Evolutionary conservation across 2,113 vertebrate genomes (phyloP), one percentile per base, ranked within the genome.

Genomic region (Phylloscopus whistleri): DNA sequence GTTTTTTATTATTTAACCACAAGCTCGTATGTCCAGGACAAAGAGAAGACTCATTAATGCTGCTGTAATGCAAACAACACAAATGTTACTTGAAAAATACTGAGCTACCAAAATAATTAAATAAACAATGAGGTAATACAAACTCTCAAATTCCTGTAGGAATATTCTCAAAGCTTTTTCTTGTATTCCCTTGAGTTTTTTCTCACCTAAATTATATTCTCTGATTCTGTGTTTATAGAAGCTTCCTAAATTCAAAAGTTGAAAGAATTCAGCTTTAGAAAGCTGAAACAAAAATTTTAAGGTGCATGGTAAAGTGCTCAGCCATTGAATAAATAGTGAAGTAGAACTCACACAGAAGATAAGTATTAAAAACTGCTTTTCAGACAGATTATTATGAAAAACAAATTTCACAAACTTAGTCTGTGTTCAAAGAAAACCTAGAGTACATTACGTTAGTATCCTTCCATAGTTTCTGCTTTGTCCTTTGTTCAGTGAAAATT

Each of bases 361-460:
- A 90, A 58, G 14, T 68, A 79, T 90, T 92, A 70, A 96, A 96
- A 96, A 89, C 77, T 89, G 88, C 62, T 62, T 83, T 95, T 94
- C 59, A 85, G 15, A 79, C 79, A 78, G 87, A 92, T 84, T 84
- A 43, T 77, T 73, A 91, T 68, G 73, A 69, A 96, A 97, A 96
- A 81, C 64, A 95, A 56, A 89, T 82, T 90, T 94, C 82, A 78
- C 64, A 46, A 78, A 87, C 16, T 46, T 58, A 63, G 14, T 21
- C 27, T 77, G 90, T n/a, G 52, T 67, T 93, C 43, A 90, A 86
- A 95, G 43, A 95, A 69, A 5, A 60, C 21, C 21, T 48, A 67
- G 27, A 63, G 13, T 53, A 27, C 48, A 18, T 52, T 51, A 53
- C 35, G 20, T 62, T 72, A 69, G 31, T 84, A 69, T 85, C 39